Evolutionary conservation across 1,140 invertebrate genomes (phyloP).

Genomic region (Pogonus chalceus): DNA sequence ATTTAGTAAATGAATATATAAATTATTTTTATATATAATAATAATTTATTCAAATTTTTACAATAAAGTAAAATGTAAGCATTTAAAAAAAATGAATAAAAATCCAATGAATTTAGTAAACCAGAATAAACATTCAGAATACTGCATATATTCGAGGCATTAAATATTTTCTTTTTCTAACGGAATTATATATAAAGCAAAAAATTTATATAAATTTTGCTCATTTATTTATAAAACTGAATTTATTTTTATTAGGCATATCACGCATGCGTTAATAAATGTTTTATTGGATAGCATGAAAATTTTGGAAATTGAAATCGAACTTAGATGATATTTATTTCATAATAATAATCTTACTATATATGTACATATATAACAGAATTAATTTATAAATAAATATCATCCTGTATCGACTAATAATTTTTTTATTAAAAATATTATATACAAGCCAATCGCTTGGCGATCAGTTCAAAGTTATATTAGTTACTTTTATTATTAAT

Average conservation of each 20-base stretch:
- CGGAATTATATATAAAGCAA: no score
- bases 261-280: conserved; percentile 3
- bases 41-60: no score
- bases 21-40: no score
- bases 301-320: not conserved
- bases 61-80: no score
- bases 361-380: not conserved
- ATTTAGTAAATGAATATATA: no score
- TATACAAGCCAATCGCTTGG: not conserved
- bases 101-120: no score
- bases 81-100: no score
- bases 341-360: not conserved
- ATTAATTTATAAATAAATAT: not conserved
- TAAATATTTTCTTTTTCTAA: no score
- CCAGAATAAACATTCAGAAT: no score
- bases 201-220: no score
- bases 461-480: not conserved
- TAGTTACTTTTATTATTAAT: conserved; percentile 3
- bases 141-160: no score
- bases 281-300: not conserved
- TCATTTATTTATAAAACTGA: not conserved
- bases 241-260: conserved; percentile 3
- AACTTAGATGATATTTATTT: not conserved
- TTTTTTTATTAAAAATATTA: not conserved
- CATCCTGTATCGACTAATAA: not conserved